These are phyloP conservation scores for Aphidoletes aphidimyza DNA, from an alignment of 2,888 invertebrate genomes.

Conservation along the genomic window DNA sequence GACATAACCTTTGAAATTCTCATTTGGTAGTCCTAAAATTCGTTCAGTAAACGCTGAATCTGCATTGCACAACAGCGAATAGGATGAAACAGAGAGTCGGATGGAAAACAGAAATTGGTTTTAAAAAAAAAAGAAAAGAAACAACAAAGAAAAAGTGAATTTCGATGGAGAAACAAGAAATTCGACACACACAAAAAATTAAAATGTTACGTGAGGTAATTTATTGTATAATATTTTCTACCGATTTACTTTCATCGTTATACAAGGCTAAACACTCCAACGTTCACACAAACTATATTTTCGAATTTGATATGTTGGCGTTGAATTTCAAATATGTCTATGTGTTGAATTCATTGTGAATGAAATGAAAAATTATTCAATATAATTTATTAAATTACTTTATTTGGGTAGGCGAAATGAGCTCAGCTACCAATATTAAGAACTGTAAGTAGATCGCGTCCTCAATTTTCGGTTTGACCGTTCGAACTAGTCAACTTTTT, in stretches of 20 bases:
- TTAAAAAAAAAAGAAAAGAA: not conserved
- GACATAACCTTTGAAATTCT: conserved; percentile 90
- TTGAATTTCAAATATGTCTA: not conserved
- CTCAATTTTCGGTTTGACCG: not conserved
- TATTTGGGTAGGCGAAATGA: no score
- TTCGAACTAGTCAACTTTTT: not conserved
- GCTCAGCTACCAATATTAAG: not conserved
- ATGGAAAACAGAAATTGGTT: not conserved
- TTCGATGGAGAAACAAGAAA: not conserved
- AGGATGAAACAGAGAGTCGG: no score
- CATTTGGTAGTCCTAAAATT: conserved; percentile 86
- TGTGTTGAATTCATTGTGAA: not conserved
- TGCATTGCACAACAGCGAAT: conserved; percentile 66
- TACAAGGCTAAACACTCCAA: not conserved
- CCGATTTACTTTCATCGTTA: not conserved
- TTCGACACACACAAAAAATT: not conserved
- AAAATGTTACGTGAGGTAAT: not conserved
- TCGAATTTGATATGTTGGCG: not conserved
- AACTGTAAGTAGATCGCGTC: not conserved
- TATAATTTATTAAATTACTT: conserved; percentile 9
- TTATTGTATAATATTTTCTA: conserved; percentile 22
- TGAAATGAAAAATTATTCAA: not conserved
- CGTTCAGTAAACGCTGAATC: conserved; percentile 97
- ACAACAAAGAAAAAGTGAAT: not conserved
- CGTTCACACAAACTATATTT: not conserved